Conservation (phyloP, 2,888 invertebrate genomes). For the Dryobotodes eremita region DNA sequence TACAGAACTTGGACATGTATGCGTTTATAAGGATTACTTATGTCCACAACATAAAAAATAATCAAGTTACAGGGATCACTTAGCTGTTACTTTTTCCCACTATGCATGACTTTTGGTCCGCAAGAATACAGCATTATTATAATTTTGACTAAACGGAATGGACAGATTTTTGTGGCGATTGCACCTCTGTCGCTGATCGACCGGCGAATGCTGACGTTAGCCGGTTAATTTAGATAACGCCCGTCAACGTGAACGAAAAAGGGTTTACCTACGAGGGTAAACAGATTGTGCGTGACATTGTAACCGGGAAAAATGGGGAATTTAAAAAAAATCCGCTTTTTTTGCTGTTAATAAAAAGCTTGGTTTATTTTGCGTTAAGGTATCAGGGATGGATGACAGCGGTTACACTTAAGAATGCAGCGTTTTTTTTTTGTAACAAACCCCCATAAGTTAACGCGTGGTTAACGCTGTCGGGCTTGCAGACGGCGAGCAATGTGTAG, state of each 20-base stretch:
- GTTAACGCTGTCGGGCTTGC: too few relatives aligned
- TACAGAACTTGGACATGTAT: not conserved
- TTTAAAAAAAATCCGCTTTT: not conserved
- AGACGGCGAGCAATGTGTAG: too few relatives aligned
- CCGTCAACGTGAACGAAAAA: not conserved
- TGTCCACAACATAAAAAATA: not conserved
- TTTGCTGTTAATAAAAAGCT: constrained; percentile 20
- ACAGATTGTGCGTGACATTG: constrained; percentile 34
- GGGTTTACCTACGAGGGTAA: constrained; percentile 13
- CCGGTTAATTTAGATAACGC: constrained; percentile 54
- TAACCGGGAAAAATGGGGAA: constrained; percentile 13
- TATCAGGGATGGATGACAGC: not conserved
- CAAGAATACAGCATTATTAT: not conserved
- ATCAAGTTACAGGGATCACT: not conserved
- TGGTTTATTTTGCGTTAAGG: constrained; percentile 12
- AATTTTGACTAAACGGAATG: not conserved
- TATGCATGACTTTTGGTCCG: not conserved
- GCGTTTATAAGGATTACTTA: not conserved
- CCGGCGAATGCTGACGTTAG: not conserved
- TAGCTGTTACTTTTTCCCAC: not conserved
- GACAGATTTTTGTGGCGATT: not conserved
- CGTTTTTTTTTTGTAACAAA: not conserved
- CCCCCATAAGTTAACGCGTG: not conserved
- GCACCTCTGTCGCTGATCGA: not conserved
- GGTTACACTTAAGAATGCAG: not conserved